Evolutionary conservation across 2,888 invertebrate genomes (phyloP).

Genomic region (Andrena trimmerana): DNA sequence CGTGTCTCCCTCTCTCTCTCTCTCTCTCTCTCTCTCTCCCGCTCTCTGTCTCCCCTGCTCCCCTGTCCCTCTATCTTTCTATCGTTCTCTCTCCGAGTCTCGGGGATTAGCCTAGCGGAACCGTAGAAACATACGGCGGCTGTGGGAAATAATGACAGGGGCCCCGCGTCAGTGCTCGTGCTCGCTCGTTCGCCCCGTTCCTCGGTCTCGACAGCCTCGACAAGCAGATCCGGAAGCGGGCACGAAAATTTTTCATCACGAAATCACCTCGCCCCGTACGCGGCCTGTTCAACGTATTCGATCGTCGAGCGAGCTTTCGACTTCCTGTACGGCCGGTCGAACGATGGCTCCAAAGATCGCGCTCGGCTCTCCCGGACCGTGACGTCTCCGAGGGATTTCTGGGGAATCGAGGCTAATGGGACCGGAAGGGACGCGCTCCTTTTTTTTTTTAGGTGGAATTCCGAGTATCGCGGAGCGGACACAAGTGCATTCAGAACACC

Average conservation of each 20-base stretch:
- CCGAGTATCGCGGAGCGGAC: constrained; percentile 25
- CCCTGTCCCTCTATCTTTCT: constrained; percentile 29
- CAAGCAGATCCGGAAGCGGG: constrained; percentile 75
- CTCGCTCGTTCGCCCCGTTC: constrained; percentile 54
- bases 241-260: constrained; percentile 76
- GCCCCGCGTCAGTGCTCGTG: constrained; percentile 62
- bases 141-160: constrained; percentile 83
- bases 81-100: constrained; percentile 56
- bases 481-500: constrained; percentile 25
- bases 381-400: constrained; percentile 61
- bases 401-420: constrained; percentile 61
- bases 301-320: constrained; percentile 41
- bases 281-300: constrained; percentile 41
- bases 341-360: constrained; percentile 50
- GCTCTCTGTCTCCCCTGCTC: constrained; percentile 31
- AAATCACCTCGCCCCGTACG: constrained; percentile 67
- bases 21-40: constrained; percentile 30
- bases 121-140: constrained; percentile 84
- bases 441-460: constrained; percentile 49
- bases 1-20: neutral
- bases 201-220: constrained; percentile 65
- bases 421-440: constrained; percentile 65
- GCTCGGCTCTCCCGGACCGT: constrained; percentile 64
- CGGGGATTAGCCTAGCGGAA: constrained; percentile 76
- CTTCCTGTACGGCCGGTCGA: constrained; percentile 62